Conservation (phyloP, 2,797 vertebrate genomes). For the Hippocampus kuda region DNA sequence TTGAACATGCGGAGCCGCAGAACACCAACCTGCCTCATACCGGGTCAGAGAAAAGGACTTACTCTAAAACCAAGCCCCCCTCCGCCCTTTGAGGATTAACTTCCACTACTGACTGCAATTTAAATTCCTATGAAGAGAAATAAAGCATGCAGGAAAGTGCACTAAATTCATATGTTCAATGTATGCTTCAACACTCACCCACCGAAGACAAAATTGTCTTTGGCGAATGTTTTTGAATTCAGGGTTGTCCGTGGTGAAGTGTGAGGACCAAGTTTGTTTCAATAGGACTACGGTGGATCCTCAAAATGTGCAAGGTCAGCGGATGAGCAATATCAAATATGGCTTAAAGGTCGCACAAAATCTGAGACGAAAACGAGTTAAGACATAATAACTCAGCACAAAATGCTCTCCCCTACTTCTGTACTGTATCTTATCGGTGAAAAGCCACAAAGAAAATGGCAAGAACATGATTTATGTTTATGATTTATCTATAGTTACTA, state of each 20-base stretch:
- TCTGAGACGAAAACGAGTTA: neutral
- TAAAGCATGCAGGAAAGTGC: slow-evolving; percentile 28
- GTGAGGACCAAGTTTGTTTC: neutral
- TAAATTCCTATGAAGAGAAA: slow-evolving; percentile 35
- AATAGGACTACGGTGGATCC: neutral
- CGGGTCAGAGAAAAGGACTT: slow-evolving; percentile 39
- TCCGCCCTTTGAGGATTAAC: slow-evolving; percentile 48
- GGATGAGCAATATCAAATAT: neutral
- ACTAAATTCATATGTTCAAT: slow-evolving; percentile 30
- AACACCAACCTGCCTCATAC: slow-evolving; percentile 45
- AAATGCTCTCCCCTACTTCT: neutral
- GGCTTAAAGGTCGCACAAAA: neutral
- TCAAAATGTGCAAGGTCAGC: neutral
- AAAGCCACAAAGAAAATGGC: neutral
- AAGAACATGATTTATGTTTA: neutral
- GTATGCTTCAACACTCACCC: slow-evolving; percentile 21
- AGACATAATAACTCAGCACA: neutral
- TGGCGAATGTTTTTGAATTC: no score
- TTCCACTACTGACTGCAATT: slow-evolving; percentile 30
- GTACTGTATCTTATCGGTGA: neutral
- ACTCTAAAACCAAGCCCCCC: slow-evolving; percentile 26
- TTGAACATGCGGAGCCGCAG: slow-evolving; percentile 49
- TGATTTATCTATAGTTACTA: neutral
- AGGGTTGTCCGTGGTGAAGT: no score
- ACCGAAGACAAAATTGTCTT: neutral